Base-by-base conservation (phyloP, 2,113 vertebrate genomes). In the Proteles cristata region DNA sequence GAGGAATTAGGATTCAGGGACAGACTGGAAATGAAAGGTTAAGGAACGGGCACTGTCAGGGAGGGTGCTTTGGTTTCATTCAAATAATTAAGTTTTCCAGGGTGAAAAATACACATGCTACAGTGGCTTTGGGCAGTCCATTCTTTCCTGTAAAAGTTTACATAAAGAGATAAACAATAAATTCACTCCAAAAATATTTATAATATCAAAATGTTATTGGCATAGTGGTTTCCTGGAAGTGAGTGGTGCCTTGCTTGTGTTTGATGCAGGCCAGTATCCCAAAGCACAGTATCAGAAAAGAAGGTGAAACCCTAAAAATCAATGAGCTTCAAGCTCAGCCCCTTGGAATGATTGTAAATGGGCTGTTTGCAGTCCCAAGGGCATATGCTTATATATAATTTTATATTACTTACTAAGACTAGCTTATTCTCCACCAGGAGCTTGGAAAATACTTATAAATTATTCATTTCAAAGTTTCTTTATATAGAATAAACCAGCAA, bases 81-180 rank as follows among this genome's bases (percentile, higher is more conserved):
- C 50, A 88, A 55, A 88, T 71, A 88, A 39, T 26, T 73, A 39
- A 19, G 50, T 26, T 39, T 88, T 9, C 23, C 15, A 12, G 66
- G 17, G 15, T 55, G 68, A 87, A 71, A 73, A 73, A 69, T 73
- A 26, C 8, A 2, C 28, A 87, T 17, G 68, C 80, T 14, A 55
- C 81, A 5, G 85, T 95, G 68, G 71, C 82, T 45, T 84, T 16
- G 4, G 53, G 79, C 26, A 92, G 10, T 10, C 26, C 43, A 5
- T 80, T 96, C 55, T 83, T 90, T 25, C 61, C 50, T 33, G 89
- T 94, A 21, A 95, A 85, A 76, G 48, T 91, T 92, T 88, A 92
- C 48, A 43, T 25, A 84, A n/a, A 66, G 19, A 45, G 25, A 6
- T 93, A 19, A 79, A 91, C 79, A 82, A 81, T 69, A 91, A 96